These are phyloP conservation scores for Hermaeophaga mercurialis DNA, from an alignment of 2,888 invertebrate species.

Conservation along the genomic window DNA sequence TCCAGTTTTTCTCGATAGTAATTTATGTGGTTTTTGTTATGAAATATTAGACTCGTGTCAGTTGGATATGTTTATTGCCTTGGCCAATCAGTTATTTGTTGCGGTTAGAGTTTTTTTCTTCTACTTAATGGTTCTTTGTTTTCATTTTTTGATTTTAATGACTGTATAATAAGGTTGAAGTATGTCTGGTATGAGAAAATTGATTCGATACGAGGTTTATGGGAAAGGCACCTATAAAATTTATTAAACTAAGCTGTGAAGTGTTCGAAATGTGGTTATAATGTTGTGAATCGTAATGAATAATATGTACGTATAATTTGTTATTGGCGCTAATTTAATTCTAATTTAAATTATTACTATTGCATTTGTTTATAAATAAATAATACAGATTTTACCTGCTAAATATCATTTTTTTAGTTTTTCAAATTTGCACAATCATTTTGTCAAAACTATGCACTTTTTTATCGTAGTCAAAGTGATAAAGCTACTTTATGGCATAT, in stretches of 20 bases:
- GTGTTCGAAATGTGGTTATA: constrained; percentile 20
- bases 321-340: constrained; percentile 15
- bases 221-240: constrained; percentile 32
- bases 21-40: constrained; percentile 49
- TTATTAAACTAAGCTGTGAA: constrained; percentile 29
- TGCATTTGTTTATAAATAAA: no score
- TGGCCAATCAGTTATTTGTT: constrained; percentile 36
- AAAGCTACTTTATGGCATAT: no score
- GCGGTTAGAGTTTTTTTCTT: constrained; percentile 34
- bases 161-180: constrained; percentile 32
- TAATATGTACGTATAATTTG: constrained; percentile 20
- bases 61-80: constrained; percentile 41
- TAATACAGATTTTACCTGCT: no score
- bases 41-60: constrained; percentile 42
- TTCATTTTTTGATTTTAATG: constrained; percentile 34
- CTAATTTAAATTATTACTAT: constrained; percentile 1
- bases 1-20: constrained; percentile 48
- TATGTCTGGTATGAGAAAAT: constrained; percentile 35
- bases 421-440: no score
- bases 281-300: constrained; percentile 19
- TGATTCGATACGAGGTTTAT: constrained; percentile 32
- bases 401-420: no score
- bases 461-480: no score
- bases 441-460: no score
- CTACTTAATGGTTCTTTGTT: constrained; percentile 37